Evolutionary conservation across 1,140 invertebrate species (phyloP).

Genomic region (Cylas formicarius): DNA sequence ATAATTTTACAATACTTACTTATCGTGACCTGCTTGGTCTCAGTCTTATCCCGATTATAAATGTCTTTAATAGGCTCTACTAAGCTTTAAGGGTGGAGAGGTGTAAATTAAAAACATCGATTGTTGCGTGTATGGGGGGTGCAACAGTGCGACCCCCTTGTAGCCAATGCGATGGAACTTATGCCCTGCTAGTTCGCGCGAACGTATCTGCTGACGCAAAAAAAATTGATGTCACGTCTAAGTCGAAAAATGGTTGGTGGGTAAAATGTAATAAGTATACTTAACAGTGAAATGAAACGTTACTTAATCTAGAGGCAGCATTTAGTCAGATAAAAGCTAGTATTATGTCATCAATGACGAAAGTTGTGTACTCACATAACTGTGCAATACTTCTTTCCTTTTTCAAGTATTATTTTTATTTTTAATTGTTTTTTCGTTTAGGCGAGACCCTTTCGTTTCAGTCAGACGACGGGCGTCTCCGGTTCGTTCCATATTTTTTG

Average conservation of each 20-base stretch:
- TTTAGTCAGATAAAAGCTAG: conserved; percentile 37
- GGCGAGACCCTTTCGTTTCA: conserved; percentile 9
- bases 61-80: conserved; percentile 30
- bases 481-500: not conserved
- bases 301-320: conserved; percentile 34
- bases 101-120: too few species aligned
- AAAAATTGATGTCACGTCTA: too few species aligned
- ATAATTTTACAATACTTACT: conserved; percentile 23
- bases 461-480: not conserved
- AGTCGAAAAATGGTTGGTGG: conserved; percentile 34
- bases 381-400: conserved; percentile 35
- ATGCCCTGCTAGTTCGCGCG: too few species aligned
- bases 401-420: conserved; percentile 36
- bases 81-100: conserved; percentile 24
- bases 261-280: conserved; percentile 27
- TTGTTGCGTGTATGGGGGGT: too few species aligned
- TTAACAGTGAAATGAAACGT: conserved; percentile 26
- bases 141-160: too few species aligned
- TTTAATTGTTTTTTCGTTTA: conserved; percentile 20
- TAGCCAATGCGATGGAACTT: too few species aligned
- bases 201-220: too few species aligned
- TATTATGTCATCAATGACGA: conserved; percentile 27
- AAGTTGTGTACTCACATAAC: conserved; percentile 31
- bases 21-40: conserved; percentile 37
- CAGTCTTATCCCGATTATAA: conserved; percentile 23